A percentile compares a stretch with the other conserved stretches of the same genome.
These are phyloP conservation scores for Brachypteracias leptosomus DNA, from an alignment of 2,113 vertebrate species.

Conservation along the genomic window DNA sequence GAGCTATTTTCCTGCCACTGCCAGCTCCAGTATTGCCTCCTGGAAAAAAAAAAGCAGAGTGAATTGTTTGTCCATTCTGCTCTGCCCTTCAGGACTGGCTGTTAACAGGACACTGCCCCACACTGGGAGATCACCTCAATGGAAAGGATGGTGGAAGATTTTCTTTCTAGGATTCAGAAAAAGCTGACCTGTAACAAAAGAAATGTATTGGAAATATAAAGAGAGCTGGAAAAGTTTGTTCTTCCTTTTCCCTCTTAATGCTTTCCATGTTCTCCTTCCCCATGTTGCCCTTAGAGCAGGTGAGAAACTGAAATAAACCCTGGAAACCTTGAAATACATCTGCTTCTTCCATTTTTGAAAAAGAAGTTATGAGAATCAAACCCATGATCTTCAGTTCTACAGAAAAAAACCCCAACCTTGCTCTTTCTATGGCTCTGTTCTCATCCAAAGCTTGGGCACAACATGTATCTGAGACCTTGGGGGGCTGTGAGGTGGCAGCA, in stretches of 20 bases:
- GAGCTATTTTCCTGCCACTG: background rate
- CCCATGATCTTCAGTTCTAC: background rate
- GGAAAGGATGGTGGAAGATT: background rate
- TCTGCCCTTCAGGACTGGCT: background rate
- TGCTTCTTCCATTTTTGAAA: background rate
- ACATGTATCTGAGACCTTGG: background rate
- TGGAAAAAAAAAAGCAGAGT: background rate
- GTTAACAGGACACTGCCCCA: background rate
- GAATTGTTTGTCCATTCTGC: background rate
- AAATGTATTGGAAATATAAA: background rate
- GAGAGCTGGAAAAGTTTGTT: background rate
- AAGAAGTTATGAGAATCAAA: background rate
- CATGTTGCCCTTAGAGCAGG: background rate
- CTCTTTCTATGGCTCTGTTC: background rate
- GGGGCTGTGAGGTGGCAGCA: background rate
- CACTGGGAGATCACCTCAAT: background rate
- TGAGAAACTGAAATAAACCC: background rate
- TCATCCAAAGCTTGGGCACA: background rate
- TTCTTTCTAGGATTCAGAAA: background rate
- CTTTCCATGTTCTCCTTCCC: background rate
- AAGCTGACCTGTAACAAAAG: background rate
- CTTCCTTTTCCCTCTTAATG: background rate
- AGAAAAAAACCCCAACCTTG: background rate
- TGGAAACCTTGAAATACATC: background rate
- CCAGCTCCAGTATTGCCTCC: background rate